These are phyloP conservation scores for Pelosia muscerda DNA, from an alignment of 2,888 invertebrate species.

Conservation along the genomic window DNA sequence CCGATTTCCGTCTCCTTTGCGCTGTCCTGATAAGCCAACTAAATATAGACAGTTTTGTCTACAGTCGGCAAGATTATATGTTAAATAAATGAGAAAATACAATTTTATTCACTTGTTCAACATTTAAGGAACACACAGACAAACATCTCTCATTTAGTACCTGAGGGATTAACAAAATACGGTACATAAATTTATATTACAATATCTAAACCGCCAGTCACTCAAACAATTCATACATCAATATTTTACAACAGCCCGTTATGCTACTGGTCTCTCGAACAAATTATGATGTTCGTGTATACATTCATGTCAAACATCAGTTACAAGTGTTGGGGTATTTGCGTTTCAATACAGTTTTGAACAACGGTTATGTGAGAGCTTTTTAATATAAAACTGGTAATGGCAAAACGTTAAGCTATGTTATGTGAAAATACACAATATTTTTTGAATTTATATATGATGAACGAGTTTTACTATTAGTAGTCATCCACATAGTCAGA, in stretches of 20 bases:
- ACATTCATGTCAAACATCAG: slow-evolving; percentile 45
- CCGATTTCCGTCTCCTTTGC: too few species aligned
- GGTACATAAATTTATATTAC: neutral
- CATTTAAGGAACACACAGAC: neutral
- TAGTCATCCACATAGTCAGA: too few species aligned
- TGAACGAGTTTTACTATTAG: too few species aligned
- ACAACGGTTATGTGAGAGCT: slow-evolving; percentile 12
- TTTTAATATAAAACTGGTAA: slow-evolving; percentile 21
- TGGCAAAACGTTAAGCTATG: slow-evolving; percentile 17
- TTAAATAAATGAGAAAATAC: neutral
- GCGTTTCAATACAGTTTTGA: slow-evolving; percentile 40
- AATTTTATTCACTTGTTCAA: too few species aligned
- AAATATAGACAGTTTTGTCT: neutral
- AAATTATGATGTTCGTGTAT: slow-evolving; percentile 36
- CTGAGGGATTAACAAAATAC: neutral
- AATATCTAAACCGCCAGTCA: slow-evolving; percentile 15
- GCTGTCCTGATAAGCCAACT: neutral
- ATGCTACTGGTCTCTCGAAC: slow-evolving; percentile 14
- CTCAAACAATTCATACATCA: slow-evolving; percentile 9
- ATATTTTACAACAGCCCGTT: slow-evolving; percentile 21
- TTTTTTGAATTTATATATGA: neutral
- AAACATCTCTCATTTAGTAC: neutral
- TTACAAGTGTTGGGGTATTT: slow-evolving; percentile 42
- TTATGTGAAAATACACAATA: slow-evolving; percentile 13
- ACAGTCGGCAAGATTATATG: neutral